phyloP scores from a whole-genome alignment of 2,113 vertebrate genomes.

The Sminthopsis crassicaudata region DNA sequence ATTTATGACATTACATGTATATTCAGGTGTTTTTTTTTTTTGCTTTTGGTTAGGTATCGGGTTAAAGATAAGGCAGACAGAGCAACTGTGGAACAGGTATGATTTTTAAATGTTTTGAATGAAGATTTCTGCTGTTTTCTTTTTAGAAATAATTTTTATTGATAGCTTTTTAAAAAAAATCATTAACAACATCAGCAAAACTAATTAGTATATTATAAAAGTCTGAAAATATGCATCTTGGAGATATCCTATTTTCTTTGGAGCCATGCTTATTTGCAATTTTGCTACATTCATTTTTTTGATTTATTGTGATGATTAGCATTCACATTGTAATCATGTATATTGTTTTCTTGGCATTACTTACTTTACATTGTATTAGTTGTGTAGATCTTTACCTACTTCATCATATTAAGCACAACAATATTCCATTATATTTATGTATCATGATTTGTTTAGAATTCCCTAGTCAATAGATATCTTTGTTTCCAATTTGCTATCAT shows the following conservation, averaged over 20 bases:
- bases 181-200: background rate
- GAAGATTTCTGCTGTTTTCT: constrained; percentile 16
- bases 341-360: background rate
- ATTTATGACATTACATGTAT: background rate
- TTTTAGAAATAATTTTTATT: background rate
- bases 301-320: background rate
- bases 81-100: constrained; percentile 97
- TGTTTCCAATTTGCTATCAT: background rate
- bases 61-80: constrained; percentile 98
- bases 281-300: background rate
- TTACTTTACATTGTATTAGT: background rate
- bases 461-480: background rate
- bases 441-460: background rate
- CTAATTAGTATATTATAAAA: background rate
- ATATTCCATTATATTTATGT: background rate
- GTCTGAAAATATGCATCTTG: background rate
- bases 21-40: constrained; percentile 50
- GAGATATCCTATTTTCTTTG: background rate
- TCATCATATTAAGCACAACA: background rate
- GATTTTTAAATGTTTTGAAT: constrained; percentile 42
- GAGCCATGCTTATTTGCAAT: background rate
- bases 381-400: background rate
- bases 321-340: background rate
- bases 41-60: constrained; percentile 88
- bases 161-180: background rate